Conservation (phyloP, 30 jellyfish, hydroid and myxozoan species). For the Turritopsis rubra region DNA sequence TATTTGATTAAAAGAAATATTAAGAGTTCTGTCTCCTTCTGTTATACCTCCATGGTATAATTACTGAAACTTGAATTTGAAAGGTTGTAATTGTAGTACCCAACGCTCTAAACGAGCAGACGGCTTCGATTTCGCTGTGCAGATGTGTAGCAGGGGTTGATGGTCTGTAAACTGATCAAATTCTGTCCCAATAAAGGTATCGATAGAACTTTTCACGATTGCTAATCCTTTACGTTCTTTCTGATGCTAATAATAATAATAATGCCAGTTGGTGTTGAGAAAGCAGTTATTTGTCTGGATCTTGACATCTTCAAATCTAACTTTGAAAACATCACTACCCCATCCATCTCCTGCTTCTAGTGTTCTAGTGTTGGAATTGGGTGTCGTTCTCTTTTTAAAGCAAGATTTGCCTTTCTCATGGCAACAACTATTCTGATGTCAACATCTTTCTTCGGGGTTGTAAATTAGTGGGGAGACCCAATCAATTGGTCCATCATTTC, state of each 20-base stretch:
- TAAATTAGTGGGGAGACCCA: slow-evolving; percentile 28
- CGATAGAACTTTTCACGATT: no score
- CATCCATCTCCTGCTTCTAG: slow-evolving; percentile 25
- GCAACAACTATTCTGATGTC: slow-evolving; percentile 39
- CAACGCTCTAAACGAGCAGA: slow-evolving; percentile 43
- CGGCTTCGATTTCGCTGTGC: slow-evolving; percentile 35
- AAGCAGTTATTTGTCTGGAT: slow-evolving; percentile 36
- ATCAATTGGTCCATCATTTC: slow-evolving; percentile 12
- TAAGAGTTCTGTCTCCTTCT: no score
- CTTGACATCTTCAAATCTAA: slow-evolving; percentile 31
- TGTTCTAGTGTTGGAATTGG: slow-evolving; percentile 43
- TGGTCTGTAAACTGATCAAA: slow-evolving; percentile 55
- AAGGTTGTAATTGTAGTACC: slow-evolving; percentile 43
- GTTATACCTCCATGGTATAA: no score
- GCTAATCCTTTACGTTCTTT: no score
- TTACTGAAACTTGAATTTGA: no score
- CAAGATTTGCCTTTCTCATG: slow-evolving; percentile 41
- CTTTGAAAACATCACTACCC: no score
- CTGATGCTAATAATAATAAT: no score
- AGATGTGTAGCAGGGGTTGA: slow-evolving; percentile 47
- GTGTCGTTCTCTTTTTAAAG: slow-evolving; percentile 29
- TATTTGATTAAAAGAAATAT: no score
- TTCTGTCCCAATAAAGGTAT: slow-evolving; percentile 40
- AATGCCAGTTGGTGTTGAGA: slow-evolving; percentile 42
- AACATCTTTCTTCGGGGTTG: slow-evolving; percentile 27